Base-by-base conservation (phyloP, 2,797 vertebrate genomes). In the Antennarius maculatus region DNA sequence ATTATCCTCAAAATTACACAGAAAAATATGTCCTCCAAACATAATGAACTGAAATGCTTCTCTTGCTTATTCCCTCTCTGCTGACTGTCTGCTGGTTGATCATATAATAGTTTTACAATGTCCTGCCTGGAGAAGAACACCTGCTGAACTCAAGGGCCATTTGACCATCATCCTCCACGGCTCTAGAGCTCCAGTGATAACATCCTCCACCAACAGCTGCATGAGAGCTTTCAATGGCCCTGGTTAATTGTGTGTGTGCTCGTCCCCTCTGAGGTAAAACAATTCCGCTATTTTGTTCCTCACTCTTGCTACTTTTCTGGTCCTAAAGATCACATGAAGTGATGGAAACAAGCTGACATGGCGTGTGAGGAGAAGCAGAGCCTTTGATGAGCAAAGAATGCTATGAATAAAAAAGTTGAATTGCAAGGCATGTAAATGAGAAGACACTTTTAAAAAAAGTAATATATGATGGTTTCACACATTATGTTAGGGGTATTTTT, bases 171-270 rank as follows among this genome's bases (percentile, higher is more conserved):
- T 65, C 46, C 46, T 47, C 56, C 54, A 52, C 66, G 57, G 57
- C 73, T 60, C 59, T 53, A 66, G 37, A 17, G 54, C 71, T 60
- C 59, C 52, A 66, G 37, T n/a, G 54, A 74, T 45, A 61, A 50
- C 55, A 53, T 34, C 62, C 74, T 48, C 50, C 48, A 54, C 56
- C 7, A 59, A 72, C 57, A 50, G 79, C 56, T 54, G 57, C 55
- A 74, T 43, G 68, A 61, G 43, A 49, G 42, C 48, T 67, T 63
- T 83, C 80, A 77, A 72, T 82, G 60, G 73, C 58, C 76, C 72
- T 84, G 83, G 86, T 88, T 82, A 81, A 82, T 73, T 73, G 66
- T 86, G 84, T 84, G 75, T 84, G 75, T 80, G 69, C 65, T 68
- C 69, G 62, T 70, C 69, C 61, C 52, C 76, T 69, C 53, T 65